Evolutionary conservation across 2,888 invertebrate genomes (phyloP).

Genomic region (Metopia argyrocephala): DNA sequence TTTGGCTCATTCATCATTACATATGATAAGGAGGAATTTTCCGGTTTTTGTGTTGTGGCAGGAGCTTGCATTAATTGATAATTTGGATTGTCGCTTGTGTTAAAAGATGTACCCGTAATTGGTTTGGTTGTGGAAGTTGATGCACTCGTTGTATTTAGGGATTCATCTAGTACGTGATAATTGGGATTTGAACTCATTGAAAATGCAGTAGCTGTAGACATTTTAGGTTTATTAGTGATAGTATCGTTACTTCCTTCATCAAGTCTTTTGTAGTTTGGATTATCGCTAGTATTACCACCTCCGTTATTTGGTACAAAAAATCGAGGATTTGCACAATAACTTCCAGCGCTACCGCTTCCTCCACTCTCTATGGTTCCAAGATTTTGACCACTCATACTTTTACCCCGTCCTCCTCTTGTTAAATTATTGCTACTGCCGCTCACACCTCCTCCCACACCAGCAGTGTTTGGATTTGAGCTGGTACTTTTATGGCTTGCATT

Average conservation of each 20-base stretch:
- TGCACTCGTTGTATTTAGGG: conserved; percentile 64
- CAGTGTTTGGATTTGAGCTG: conserved; percentile 70
- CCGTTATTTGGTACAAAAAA: conserved; percentile 69
- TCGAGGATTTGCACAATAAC: conserved; percentile 71
- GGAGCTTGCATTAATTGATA: conserved; percentile 71
- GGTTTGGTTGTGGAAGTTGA: conserved; percentile 57
- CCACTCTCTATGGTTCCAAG: conserved; percentile 67
- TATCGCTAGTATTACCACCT: conserved; percentile 68
- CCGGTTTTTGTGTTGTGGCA: not conserved
- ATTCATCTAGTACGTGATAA: conserved; percentile 70
- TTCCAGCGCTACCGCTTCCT: conserved; percentile 74
- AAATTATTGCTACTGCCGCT: conserved; percentile 72
- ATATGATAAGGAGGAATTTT: conserved; percentile 61
- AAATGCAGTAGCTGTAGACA: conserved; percentile 43
- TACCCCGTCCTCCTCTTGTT: conserved; percentile 57
- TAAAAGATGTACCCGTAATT: conserved; percentile 3
- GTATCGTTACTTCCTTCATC: conserved; percentile 67
- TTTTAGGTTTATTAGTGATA: conserved; percentile 34
- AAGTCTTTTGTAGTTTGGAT: conserved; percentile 74
- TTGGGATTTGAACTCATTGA: conserved; percentile 66
- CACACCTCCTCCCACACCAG: conserved; percentile 13
- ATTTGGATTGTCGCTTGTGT: conserved; percentile 71
- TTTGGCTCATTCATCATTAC: conserved; percentile 71
- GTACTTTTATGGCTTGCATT: conserved; percentile 74
- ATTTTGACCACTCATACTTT: conserved; percentile 65